Evolutionary conservation across 2,888 invertebrate species (phyloP).

Genomic region (Griposia aprilina): DNA sequence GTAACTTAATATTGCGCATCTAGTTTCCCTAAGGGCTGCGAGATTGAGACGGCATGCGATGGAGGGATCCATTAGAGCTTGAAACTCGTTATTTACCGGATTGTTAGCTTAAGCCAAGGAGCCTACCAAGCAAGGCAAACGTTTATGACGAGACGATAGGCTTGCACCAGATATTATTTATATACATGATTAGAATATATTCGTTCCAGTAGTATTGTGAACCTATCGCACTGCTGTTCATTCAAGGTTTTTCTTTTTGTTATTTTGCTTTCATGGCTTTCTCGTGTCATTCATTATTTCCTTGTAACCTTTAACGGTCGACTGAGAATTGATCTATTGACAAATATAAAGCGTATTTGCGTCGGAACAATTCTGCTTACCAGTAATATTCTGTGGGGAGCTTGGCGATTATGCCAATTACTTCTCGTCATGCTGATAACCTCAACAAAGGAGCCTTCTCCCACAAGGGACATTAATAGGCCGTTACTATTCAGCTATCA

Average conservation of each 20-base stretch:
- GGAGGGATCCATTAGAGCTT: constrained; percentile 25
- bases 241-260: background rate
- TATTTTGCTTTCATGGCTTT: background rate
- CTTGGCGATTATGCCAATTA: constrained; percentile 56
- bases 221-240: background rate
- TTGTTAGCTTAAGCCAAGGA: constrained; percentile 22
- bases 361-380: background rate
- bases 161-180: background rate
- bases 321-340: background rate
- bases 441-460: constrained; percentile 55
- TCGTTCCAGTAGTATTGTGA: background rate
- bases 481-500: constrained; percentile 64
- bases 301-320: background rate
- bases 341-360: background rate
- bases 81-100: constrained; percentile 31
- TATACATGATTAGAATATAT: background rate
- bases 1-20: constrained; percentile 27
- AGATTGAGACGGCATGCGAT: constrained; percentile 21
- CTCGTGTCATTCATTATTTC: background rate
- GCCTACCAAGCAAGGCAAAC: background rate
- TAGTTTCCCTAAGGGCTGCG: constrained; percentile 40
- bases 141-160: background rate
- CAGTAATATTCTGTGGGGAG: constrained; percentile 43
- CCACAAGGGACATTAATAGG: constrained; percentile 57
- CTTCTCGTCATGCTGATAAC: constrained; percentile 62